These are phyloP conservation scores for Argopecten irradians DNA, from an alignment of 1,140 invertebrate genomes.

Conservation along the genomic window DNA sequence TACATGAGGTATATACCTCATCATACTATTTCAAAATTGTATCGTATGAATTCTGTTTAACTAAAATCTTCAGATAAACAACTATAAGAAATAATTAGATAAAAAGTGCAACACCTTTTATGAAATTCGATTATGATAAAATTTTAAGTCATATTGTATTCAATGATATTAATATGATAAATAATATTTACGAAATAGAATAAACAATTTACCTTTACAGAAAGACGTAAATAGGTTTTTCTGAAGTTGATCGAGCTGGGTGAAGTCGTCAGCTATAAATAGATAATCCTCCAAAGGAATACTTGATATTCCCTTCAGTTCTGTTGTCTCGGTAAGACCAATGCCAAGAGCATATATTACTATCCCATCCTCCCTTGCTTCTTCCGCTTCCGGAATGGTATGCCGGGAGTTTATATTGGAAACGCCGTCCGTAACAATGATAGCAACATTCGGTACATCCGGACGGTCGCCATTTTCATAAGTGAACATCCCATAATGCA, in stretches of 20 bases:
- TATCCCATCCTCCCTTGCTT: constrained; percentile 52
- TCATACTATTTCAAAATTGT: too few species aligned
- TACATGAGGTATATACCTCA: too few species aligned
- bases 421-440: constrained; percentile 60
- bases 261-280: constrained; percentile 62
- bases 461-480: constrained; percentile 55
- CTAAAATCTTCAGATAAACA: too few species aligned
- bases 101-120: too few species aligned
- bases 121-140: too few species aligned
- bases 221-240: constrained; percentile 60
- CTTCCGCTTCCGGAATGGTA: constrained; percentile 62
- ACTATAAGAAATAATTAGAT: too few species aligned
- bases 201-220: constrained; percentile 61
- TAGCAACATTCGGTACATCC: constrained; percentile 53
- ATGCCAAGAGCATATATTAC: constrained; percentile 70
- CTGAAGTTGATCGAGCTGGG: constrained; percentile 58
- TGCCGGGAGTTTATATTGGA: constrained; percentile 61
- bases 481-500: constrained; percentile 59
- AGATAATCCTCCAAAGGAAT: constrained; percentile 50
- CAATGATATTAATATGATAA: neutral
- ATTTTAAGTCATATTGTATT: too few species aligned
- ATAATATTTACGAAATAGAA: neutral
- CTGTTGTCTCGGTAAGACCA: constrained; percentile 58
- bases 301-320: constrained; percentile 58
- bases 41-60: too few species aligned